Base-by-base conservation (phyloP, 92 coral and sea anemone genomes). In the Phenganax marumi region DNA sequence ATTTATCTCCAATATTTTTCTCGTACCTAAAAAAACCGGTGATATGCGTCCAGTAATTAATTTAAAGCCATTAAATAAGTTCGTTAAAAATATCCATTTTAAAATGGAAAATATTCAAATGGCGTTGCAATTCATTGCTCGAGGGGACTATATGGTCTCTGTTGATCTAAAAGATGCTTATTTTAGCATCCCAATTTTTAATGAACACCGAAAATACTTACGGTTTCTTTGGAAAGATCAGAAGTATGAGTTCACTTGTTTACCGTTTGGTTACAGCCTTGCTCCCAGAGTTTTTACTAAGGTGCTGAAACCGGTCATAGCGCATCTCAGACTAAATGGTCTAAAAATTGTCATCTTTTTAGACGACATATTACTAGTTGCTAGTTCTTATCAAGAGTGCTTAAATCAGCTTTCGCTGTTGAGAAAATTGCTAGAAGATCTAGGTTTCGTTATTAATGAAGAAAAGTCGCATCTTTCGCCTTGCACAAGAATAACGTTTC, bases 241-340 rank as follows among this genome's bases (percentile, higher is more conserved):
- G 10, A 25, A 26, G 8, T 87, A 26, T 73, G 86, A 89, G 48
- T 83, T 89, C 68, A 77, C 88, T n/a, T 86, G 92, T 61, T 70
- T 89, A 39, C 90, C 92, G 13, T 89, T 87, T 63, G 91, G 87
- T 12, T 86, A 86, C 52, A 82, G 85, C 56, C 80, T 89, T 11
- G 90, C 92, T 9, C 90, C 90, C n/a, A 58, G 88, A n/a, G 88
- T 84, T 49, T 89, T 89, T 63, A 89, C 88, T 10, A 89, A 89
- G 79, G 60, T 90, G 10, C 76, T 84, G 22, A 89, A 89, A 39
- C 89, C 91, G 6, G 65, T 89, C 49, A 39, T 75, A 1, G 76
- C 88, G 21, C 23, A 50, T 52, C 39, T 87, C 12, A 23, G 80
- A 16, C 46, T 49, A 23, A 69, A 60, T 51, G 87, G 88, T 0